Percentiles rank a stretch among this genome's conserved stretches.
Evolutionary conservation across 2,888 invertebrate genomes (phyloP).

Genomic region (Trachelus troglodyta): DNA sequence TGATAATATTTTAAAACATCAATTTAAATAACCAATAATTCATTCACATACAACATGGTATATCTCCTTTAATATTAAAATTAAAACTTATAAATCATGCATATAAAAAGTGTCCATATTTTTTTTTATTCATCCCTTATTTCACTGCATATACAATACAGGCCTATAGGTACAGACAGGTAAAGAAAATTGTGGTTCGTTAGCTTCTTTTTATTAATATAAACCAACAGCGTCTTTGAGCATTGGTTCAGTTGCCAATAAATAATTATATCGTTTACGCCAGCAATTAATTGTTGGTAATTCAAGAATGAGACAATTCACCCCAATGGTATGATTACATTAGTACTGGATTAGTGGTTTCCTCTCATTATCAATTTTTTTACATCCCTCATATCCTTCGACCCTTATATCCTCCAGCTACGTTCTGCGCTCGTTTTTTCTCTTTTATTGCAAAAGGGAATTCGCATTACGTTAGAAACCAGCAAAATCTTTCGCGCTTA

Average conservation of each 20-base stretch:
- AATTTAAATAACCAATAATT: conserved; percentile 41
- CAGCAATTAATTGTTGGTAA: conserved; percentile 33
- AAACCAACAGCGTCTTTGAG: conserved; percentile 52
- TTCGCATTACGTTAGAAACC: too few relatives aligned
- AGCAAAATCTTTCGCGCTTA: too few relatives aligned
- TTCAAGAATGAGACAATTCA: conserved; percentile 31
- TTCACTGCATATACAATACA: conserved; percentile 30
- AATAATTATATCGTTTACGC: conserved; percentile 30
- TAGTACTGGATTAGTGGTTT: not conserved
- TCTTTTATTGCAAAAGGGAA: too few relatives aligned
- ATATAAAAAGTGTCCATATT: conserved; percentile 45
- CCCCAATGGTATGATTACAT: conserved; percentile 12
- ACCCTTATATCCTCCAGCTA: too few relatives aligned
- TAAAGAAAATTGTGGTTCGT: conserved; percentile 37
- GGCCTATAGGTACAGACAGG: conserved; percentile 32
- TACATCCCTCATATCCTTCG: too few relatives aligned
- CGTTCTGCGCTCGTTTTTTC: too few relatives aligned
- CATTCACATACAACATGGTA: conserved; percentile 40
- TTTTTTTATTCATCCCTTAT: conserved; percentile 31
- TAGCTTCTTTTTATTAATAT: conserved; percentile 49
- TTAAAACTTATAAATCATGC: conserved; percentile 40
- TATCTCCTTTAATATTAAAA: conserved; percentile 38
- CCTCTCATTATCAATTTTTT: not conserved
- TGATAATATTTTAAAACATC: conserved; percentile 32
- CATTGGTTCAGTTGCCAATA: conserved; percentile 50